Percentiles rank a stretch among this genome's conserved stretches.
Evolutionary conservation across 1,140 invertebrate species (phyloP).

Genomic region (Macrosteles quadrilineatus): DNA sequence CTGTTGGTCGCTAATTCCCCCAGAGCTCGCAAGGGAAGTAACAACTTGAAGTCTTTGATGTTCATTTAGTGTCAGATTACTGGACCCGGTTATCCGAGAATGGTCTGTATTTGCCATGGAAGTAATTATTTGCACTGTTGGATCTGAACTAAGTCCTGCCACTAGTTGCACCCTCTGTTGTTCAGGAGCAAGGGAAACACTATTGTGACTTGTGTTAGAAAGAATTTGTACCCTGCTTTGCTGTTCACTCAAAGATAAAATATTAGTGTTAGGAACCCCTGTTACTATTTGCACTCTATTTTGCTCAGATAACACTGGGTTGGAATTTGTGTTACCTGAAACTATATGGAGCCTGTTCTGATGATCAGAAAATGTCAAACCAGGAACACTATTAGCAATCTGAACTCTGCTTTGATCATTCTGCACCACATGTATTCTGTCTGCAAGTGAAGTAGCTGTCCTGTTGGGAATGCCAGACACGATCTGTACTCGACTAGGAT

Average conservation of each 20-base stretch:
- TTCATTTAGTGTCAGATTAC: constrained; percentile 18
- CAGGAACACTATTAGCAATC: constrained; percentile 7
- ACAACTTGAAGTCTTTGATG: constrained; percentile 37
- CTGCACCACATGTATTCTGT: constrained; percentile 11
- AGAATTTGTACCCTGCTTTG: constrained; percentile 34
- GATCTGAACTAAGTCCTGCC: constrained; percentile 22
- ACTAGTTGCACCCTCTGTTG: constrained; percentile 28
- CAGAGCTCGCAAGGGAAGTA: constrained; percentile 25
- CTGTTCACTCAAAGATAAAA: constrained; percentile 24
- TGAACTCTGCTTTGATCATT: constrained; percentile 34
- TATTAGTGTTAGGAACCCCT: constrained; percentile 33
- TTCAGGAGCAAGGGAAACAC: constrained; percentile 22
- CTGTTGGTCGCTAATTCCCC: constrained; percentile 15
- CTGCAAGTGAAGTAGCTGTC: constrained; percentile 5
- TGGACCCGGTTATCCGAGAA: not conserved
- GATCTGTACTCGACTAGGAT: constrained; percentile 33
- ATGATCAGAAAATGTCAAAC: constrained; percentile 12
- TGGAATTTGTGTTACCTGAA: constrained; percentile 37
- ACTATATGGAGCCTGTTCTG: constrained; percentile 36
- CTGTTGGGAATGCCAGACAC: constrained; percentile 35
- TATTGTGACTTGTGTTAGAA: constrained; percentile 23
- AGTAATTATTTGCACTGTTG: constrained; percentile 33
- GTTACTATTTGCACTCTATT: constrained; percentile 41
- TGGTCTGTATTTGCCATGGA: constrained; percentile 22
- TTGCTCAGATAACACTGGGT: constrained; percentile 35